A percentile compares a stretch with the other conserved stretches of the same genome.
Conservation (phyloP, 2,888 invertebrate species). For the Eupithecia dodoneata region DNA sequence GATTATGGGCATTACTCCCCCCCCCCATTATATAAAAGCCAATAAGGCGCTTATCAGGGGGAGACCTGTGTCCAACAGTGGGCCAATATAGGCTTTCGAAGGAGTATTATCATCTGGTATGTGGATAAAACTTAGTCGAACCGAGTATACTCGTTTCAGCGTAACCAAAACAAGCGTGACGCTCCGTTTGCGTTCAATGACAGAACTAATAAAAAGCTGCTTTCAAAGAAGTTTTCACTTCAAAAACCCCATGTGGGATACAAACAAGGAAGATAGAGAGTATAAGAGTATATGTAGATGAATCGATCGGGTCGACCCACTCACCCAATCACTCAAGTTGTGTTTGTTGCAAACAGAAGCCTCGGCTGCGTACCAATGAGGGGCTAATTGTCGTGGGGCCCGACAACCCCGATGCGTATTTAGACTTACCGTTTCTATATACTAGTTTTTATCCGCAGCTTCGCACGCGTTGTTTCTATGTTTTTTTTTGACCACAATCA, state of each 20-base stretch:
- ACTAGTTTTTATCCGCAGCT: neutral
- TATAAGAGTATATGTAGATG: neutral
- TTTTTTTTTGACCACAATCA: no score
- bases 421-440: neutral
- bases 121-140: neutral
- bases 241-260: neutral
- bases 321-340: slow-evolving; percentile 45
- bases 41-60: no score
- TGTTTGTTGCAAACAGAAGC: slow-evolving; percentile 56
- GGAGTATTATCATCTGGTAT: neutral
- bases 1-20: no score
- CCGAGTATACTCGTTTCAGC: neutral
- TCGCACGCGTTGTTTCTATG: no score
- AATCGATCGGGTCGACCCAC: slow-evolving; percentile 13
- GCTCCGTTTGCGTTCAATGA: neutral
- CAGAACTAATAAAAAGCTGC: neutral
- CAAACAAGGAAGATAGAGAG: neutral
- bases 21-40: no score
- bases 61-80: no score
- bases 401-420: neutral
- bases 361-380: slow-evolving; percentile 57
- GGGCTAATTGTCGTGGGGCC: slow-evolving; percentile 51
- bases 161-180: neutral
- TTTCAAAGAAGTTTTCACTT: neutral
- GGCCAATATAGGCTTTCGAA: no score